A percentile compares a stretch with the other conserved stretches of the same genome.
Conservation (phyloP, 2,888 invertebrate species). For the Ptilodon capucinus region DNA sequence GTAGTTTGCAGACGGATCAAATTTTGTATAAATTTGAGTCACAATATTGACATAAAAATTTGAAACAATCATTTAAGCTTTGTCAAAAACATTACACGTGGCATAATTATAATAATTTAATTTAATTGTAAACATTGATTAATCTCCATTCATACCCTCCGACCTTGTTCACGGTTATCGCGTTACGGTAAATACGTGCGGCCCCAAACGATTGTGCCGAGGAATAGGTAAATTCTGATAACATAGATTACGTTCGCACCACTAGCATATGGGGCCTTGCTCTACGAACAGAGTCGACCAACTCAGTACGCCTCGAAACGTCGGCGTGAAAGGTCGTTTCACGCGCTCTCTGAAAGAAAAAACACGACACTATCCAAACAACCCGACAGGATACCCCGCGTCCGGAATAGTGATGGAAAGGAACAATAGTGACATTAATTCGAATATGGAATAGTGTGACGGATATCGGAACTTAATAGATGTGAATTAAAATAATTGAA, state of each 20-base stretch:
- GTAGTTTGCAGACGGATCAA: too few relatives aligned
- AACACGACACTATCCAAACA: slow-evolving; percentile 26
- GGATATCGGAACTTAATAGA: slow-evolving; percentile 19
- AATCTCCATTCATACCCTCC: slow-evolving; percentile 20
- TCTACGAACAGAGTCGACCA: slow-evolving; percentile 14
- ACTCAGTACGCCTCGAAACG: slow-evolving; percentile 35
- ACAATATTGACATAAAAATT: too few relatives aligned
- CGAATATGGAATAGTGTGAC: slow-evolving; percentile 35
- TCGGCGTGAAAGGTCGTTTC: slow-evolving; percentile 23
- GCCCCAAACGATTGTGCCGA: slow-evolving; percentile 36
- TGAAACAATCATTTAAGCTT: too few relatives aligned
- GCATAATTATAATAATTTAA: background rate
- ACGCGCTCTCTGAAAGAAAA: slow-evolving; percentile 10
- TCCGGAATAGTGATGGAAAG: slow-evolving; percentile 45
- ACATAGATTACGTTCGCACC: slow-evolving; percentile 44
- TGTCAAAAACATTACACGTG: background rate
- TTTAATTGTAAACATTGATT: background rate
- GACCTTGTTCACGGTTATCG: slow-evolving; percentile 43
- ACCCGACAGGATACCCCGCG: slow-evolving; percentile 32
- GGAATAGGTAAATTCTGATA: slow-evolving; percentile 50
- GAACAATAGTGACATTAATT: slow-evolving; percentile 44
- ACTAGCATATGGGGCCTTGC: slow-evolving; percentile 21
- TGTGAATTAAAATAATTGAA: slow-evolving; percentile 10
- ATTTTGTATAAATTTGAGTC: too few relatives aligned
- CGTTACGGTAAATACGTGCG: slow-evolving; percentile 40